Evolutionary conservation across 2,113 vertebrate genomes (phyloP).

Genomic region (Centropus unirufus): DNA sequence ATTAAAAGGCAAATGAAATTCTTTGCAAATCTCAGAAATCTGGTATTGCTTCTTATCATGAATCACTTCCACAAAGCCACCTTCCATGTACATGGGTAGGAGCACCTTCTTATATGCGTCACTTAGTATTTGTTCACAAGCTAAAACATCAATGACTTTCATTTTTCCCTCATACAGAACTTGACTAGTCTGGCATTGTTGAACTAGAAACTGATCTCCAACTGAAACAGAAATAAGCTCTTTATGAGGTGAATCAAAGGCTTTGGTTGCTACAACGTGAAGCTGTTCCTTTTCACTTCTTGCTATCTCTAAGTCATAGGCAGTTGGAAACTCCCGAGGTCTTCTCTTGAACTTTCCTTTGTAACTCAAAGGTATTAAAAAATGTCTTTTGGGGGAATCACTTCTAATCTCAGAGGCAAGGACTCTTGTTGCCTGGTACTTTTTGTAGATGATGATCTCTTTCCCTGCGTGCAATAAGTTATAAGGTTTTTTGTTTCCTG

Average conservation of each 20-base stretch:
- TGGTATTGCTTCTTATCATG: constrained; percentile 84
- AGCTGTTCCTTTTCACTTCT: constrained; percentile 79
- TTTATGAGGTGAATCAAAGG: constrained; percentile 70
- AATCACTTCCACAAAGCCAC: constrained; percentile 85
- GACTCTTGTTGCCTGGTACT: constrained; percentile 75
- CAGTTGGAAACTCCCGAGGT: constrained; percentile 84
- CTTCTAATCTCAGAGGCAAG: constrained; percentile 84
- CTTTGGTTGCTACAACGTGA: constrained; percentile 84
- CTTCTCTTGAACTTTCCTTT: constrained; percentile 86
- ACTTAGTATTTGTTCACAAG: constrained; percentile 80
- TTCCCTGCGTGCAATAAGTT: constrained; percentile 69
- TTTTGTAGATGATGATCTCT: constrained; percentile 80
- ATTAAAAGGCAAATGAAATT: constrained; percentile 84
- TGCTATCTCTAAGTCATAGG: constrained; percentile 83
- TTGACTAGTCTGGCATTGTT: constrained; percentile 69
- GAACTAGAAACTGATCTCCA: constrained; percentile 85
- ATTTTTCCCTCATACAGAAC: constrained; percentile 63
- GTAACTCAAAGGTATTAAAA: constrained; percentile 85
- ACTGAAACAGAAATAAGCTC: constrained; percentile 79
- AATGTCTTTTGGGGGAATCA: constrained; percentile 77
- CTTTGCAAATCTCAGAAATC: constrained; percentile 77
- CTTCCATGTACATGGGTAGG: constrained; percentile 85
- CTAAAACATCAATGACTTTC: constrained; percentile 66
- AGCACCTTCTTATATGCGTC: constrained; percentile 66
- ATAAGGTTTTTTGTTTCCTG: constrained; percentile 44